A percentile compares a stretch with the other conserved stretches of the same genome.
Evolutionary conservation across 2,888 invertebrate species (phyloP).

Genomic region (Seira ritae): DNA sequence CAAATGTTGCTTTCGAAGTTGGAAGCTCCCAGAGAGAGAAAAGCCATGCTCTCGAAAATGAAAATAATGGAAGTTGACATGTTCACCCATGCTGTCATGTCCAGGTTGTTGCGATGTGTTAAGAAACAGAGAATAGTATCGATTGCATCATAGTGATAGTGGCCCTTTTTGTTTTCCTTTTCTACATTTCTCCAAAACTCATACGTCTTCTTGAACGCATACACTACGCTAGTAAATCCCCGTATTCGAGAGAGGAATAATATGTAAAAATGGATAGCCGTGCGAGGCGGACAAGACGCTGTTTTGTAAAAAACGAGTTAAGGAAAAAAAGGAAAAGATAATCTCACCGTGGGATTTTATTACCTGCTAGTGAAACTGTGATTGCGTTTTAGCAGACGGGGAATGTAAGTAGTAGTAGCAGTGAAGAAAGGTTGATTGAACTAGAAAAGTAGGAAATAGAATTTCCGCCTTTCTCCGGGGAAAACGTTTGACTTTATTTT

Average conservation of each 20-base stretch:
- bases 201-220: neutral
- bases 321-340: constrained; percentile 27
- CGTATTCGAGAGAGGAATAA: too few species aligned
- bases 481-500: constrained; percentile 57
- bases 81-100: constrained; percentile 37
- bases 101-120: constrained; percentile 4
- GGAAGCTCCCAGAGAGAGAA: constrained; percentile 17
- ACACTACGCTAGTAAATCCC: too few species aligned
- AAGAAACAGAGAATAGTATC: neutral
- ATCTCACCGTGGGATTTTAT: constrained; percentile 60
- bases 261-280: too few species aligned
- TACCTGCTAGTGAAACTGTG: constrained; percentile 53
- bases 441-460: constrained; percentile 56
- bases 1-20: too few species aligned
- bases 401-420: constrained; percentile 7
- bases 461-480: constrained; percentile 54
- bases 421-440: constrained; percentile 59
- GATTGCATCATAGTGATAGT: constrained; percentile 23
- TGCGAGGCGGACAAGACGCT: too few species aligned
- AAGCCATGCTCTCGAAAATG: constrained; percentile 10
- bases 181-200: constrained; percentile 3
- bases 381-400: constrained; percentile 52
- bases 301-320: neutral
- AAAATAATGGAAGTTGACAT: constrained; percentile 54
- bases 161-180: neutral